These are phyloP conservation scores for Mola mola DNA, from an alignment of 2,113 vertebrate genomes.

Conservation along the genomic window DNA sequence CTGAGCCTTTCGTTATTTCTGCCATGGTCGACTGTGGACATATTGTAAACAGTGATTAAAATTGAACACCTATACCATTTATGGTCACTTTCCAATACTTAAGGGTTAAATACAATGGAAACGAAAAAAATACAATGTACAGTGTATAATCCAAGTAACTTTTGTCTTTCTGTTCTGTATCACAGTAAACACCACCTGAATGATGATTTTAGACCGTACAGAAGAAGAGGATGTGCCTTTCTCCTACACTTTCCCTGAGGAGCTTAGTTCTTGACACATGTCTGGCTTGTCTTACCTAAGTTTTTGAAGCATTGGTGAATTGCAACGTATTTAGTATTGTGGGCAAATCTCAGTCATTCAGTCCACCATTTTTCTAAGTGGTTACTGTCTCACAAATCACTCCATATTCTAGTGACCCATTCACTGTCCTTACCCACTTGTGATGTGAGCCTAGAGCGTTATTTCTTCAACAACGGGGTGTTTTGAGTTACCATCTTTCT, in stretches of 20 bases:
- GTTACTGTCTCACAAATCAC: conserved; percentile 29
- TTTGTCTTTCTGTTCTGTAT: conserved; percentile 25
- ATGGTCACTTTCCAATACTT: neutral
- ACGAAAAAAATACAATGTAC: neutral
- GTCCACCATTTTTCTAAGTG: neutral
- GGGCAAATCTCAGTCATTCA: conserved; percentile 33
- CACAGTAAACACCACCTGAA: conserved; percentile 48
- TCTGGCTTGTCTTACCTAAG: neutral
- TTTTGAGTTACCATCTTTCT: conserved; percentile 23
- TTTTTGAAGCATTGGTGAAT: neutral
- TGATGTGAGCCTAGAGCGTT: conserved; percentile 9
- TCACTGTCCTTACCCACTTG: no score
- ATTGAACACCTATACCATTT: neutral
- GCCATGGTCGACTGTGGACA: neutral
- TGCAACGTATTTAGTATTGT: conserved; percentile 26
- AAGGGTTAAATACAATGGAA: neutral
- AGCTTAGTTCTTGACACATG: neutral
- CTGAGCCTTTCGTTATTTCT: conserved; percentile 22
- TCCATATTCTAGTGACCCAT: neutral
- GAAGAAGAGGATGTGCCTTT: conserved; percentile 74
- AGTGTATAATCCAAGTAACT: neutral
- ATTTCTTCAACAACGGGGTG: neutral
- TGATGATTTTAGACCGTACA: conserved; percentile 25
- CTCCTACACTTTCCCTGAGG: conserved; percentile 6
- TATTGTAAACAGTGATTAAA: neutral